phyloP scores from a whole-genome alignment of 2,113 vertebrate genomes.

The Rynchops niger region DNA sequence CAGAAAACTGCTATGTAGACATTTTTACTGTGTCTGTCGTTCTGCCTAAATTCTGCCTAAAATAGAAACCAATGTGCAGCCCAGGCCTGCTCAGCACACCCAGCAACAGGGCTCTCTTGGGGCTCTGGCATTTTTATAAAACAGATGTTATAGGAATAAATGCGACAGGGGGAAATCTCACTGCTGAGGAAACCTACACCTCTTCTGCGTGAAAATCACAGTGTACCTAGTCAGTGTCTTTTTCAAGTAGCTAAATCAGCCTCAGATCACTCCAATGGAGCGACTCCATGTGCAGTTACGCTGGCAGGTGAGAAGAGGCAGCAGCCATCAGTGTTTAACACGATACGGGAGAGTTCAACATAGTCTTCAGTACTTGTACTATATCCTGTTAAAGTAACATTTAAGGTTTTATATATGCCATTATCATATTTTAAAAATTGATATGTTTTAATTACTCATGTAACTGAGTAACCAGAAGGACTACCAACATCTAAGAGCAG shows the following conservation, averaged over 20 bases:
- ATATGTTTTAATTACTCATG: background rate
- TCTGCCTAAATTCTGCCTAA: background rate
- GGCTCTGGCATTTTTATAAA: slow-evolving; percentile 3
- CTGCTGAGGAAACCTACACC: background rate
- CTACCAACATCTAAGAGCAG: background rate
- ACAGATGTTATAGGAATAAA: background rate
- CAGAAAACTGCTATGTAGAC: background rate
- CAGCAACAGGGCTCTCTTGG: background rate
- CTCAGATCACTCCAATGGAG: background rate
- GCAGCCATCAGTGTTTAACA: background rate
- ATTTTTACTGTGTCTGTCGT: slow-evolving; percentile 2
- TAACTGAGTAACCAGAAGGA: background rate
- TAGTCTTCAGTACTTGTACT: background rate
- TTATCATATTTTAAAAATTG: background rate
- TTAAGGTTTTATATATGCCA: background rate
- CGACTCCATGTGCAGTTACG: background rate
- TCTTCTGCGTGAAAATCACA: background rate
- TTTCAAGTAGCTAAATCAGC: background rate
- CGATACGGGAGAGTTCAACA: background rate
- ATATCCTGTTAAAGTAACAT: background rate
- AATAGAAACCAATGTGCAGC: background rate
- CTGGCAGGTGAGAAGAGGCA: background rate
- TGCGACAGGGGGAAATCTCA: background rate
- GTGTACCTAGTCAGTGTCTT: background rate
- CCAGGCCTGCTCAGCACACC: background rate